Evolutionary conservation across 64 coral and sea anemone genomes (phyloP).

Genomic region (Actinia tenebrosa): DNA sequence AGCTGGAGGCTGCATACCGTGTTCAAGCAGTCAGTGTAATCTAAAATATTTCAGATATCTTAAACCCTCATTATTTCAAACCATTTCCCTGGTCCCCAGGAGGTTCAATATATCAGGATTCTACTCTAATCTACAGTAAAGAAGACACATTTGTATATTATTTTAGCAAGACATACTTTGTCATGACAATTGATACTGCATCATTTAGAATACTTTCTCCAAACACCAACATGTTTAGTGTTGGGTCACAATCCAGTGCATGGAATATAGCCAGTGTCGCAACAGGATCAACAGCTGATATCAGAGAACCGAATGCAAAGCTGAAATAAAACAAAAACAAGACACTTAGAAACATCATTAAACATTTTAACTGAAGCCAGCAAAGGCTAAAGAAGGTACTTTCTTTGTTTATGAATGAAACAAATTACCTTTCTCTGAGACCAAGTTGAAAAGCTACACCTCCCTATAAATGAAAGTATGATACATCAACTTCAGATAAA

Average conservation of each 20-base stretch:
- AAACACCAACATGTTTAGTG: constrained; percentile 99
- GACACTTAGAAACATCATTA: not conserved
- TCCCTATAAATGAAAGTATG: constrained; percentile 45
- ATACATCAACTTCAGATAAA: not conserved
- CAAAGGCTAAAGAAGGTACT: too few species aligned
- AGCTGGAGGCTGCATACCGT: too few species aligned
- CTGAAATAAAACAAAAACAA: constrained; percentile 35
- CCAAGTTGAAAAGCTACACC: constrained; percentile 93
- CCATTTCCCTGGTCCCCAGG: too few species aligned
- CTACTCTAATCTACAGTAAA: too few species aligned
- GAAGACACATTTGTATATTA: not conserved
- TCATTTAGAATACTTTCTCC: constrained; percentile 99
- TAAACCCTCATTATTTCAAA: too few species aligned
- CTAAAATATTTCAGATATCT: too few species aligned
- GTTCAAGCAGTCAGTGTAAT: too few species aligned
- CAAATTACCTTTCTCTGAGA: constrained; percentile 79
- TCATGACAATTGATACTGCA: constrained; percentile 99
- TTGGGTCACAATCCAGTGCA: constrained; percentile 95
- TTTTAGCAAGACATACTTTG: constrained; percentile 62
- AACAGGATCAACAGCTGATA: constrained; percentile 97
- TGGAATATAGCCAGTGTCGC: constrained; percentile 97
- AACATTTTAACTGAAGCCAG: not conserved
- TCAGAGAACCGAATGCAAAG: constrained; percentile 99
- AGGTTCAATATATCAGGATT: too few species aligned
- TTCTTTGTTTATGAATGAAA: too few species aligned